Evolutionary conservation across 2,888 invertebrate genomes (phyloP).

Genomic region (Fragum fragum): DNA sequence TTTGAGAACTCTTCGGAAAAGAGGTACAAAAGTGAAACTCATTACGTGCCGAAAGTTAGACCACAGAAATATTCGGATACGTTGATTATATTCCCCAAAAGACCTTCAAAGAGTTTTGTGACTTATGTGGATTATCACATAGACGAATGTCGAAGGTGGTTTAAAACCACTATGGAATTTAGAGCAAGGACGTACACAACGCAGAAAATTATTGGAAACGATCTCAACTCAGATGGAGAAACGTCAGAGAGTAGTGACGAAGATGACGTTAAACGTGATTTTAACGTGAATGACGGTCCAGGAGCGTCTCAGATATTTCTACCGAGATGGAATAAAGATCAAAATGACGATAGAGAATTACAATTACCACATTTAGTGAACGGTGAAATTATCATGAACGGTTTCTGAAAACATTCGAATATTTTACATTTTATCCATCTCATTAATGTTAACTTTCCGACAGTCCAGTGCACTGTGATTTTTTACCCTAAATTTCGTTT

Average conservation of each 20-base stretch:
- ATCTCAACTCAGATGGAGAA: conserved; percentile 35
- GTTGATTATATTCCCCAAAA: conserved; percentile 76
- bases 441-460: no score
- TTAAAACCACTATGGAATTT: conserved; percentile 80
- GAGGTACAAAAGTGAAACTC: conserved; percentile 77
- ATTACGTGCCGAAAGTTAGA: conserved; percentile 78
- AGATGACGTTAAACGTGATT: not conserved
- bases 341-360: conserved; percentile 21
- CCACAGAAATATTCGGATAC: conserved; percentile 79
- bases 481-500: no score
- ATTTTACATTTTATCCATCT: not conserved
- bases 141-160: conserved; percentile 82
- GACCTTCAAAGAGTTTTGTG: conserved; percentile 72
- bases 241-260: conserved; percentile 20
- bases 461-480: no score
- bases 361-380: conserved; percentile 36
- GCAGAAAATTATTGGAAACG: conserved; percentile 58
- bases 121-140: conserved; percentile 79
- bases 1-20: conserved; percentile 75
- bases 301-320: conserved; percentile 78
- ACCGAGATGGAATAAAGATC: conserved; percentile 72
- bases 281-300: conserved; percentile 56
- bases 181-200: conserved; percentile 81
- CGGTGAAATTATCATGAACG: conserved; percentile 56
- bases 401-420: conserved; percentile 22